Percentiles rank a stretch among this genome's conserved stretches.
These are phyloP conservation scores for Unio delphinus DNA, from an alignment of 2,888 invertebrate species.

Conservation along the genomic window DNA sequence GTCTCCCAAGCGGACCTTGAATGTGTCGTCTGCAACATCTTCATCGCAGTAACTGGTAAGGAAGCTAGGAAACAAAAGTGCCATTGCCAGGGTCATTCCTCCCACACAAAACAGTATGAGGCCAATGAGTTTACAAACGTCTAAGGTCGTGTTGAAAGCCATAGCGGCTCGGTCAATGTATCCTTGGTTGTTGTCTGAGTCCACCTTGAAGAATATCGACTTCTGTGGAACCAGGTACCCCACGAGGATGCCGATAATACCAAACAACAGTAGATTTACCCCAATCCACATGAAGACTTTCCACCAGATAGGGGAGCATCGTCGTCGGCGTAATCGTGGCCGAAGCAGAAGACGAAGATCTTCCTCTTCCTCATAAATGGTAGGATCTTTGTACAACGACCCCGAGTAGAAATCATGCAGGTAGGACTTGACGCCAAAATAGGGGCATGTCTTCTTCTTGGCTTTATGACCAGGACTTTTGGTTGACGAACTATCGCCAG, in stretches of 20 bases:
- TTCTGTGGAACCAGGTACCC: constrained; percentile 73
- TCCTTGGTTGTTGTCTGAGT: constrained; percentile 62
- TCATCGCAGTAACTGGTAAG: constrained; percentile 71
- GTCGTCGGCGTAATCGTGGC: constrained; percentile 54
- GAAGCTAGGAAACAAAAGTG: constrained; percentile 73
- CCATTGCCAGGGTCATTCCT: constrained; percentile 72
- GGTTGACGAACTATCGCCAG: constrained; percentile 20
- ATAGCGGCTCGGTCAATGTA: constrained; percentile 70
- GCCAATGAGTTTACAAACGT: constrained; percentile 73
- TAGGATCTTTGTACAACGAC: constrained; percentile 59
- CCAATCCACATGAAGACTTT: constrained; percentile 73
- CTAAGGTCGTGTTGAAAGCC: constrained; percentile 72
- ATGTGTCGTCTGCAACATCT: constrained; percentile 52
- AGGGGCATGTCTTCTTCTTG: constrained; percentile 68
- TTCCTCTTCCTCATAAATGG: constrained; percentile 69
- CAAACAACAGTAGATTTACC: constrained; percentile 72
- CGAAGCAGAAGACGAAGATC: constrained; percentile 70
- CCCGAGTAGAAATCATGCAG: constrained; percentile 74
- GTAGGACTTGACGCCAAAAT: constrained; percentile 74
- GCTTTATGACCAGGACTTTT: constrained; percentile 13
- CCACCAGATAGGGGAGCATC: constrained; percentile 71
- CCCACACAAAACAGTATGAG: constrained; percentile 73
- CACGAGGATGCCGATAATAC: constrained; percentile 73
- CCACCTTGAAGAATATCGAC: constrained; percentile 64
- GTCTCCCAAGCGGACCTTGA: constrained; percentile 54